phyloP scores from a whole-genome alignment of 2,113 vertebrate genomes.

The Elachura formosa region DNA sequence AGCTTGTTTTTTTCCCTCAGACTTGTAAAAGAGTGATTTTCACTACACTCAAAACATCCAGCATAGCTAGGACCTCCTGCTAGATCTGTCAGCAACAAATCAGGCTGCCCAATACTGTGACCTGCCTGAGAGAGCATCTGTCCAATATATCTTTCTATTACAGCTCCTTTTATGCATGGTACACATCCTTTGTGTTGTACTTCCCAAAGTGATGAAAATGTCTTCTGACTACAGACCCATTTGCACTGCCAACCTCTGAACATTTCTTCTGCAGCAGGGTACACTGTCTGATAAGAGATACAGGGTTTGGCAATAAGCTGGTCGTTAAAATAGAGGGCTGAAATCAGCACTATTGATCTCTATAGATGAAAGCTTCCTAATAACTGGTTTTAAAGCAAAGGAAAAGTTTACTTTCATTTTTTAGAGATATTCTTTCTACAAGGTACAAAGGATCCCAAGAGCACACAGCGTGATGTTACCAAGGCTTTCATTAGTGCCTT shows the following conservation, averaged over 20 bases:
- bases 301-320: not conserved
- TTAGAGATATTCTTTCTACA: not conserved
- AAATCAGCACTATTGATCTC: conserved; percentile 37
- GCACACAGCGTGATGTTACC: not conserved
- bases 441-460: not conserved
- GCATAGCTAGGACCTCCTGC: not conserved
- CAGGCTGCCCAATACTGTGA: not conserved
- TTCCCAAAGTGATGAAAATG: conserved; percentile 26
- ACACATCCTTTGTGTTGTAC: not conserved
- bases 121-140: conserved; percentile 6
- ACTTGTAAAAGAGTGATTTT: not conserved
- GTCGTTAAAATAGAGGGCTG: not conserved
- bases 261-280: not conserved
- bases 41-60: not conserved
- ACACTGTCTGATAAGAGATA: conserved; percentile 28
- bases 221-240: conserved; percentile 19
- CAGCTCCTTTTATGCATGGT: not conserved
- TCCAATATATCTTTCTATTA: conserved; percentile 23
- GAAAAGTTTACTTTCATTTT: conserved; percentile 2
- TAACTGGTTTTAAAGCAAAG: not conserved
- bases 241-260: not conserved
- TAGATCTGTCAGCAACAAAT: not conserved
- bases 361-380: not conserved
- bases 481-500: conserved; percentile 42
- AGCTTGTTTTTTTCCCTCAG: not conserved